Evolutionary conservation across 2,113 vertebrate genomes (phyloP), one percentile per base, ranked within the genome.

Genomic region (Pogonocichla stellata): DNA sequence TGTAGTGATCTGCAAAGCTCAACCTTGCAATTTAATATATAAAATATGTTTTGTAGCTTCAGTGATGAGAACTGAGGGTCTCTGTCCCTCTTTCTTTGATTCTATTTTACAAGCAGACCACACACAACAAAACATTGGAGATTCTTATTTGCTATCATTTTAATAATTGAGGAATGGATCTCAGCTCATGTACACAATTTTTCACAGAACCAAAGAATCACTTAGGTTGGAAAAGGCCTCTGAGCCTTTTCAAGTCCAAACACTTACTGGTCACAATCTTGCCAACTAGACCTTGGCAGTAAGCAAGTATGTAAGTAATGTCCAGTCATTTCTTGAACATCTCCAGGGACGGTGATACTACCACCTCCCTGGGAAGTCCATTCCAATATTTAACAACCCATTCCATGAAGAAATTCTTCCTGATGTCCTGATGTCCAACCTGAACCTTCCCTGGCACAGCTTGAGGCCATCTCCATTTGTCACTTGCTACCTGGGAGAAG

Each of bases 121-220:
- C 42, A 83, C 69, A 80, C 48, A 79, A 24, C 17, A 4, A 75
- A 95, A 72, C 7, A 53, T 1, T 17, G 15, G 28, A 75, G 40
- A 58, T n/a, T 58, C 23, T 85, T 45, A 53, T 53, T 95, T 78
- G n/a, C 16, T 71, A 31, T 36, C 3, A 50, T 90, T 94, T 85
- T 31, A 80, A 86, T 78, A 94, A 86, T 3, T 54, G 67, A 88
- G 70, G 93, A 78, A 80, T 10, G 1, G 17, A 82, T 84, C 83
- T 75, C 10, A 24, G 36, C 53, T 88, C 92, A 95, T 48, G 12
- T 64, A 93, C 58, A 92, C 60, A 72, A n/a, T 83, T 95, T 95
- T 83, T 53, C 48, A 87, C n/a, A 71, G 48, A 79, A 56, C 11
- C 11, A 54, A 74, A 40, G 19, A 82, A 61, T 26, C 61, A 47